Evolutionary conservation across 2,113 vertebrate species (phyloP), one percentile per base, ranked within the genome.

Genomic region (Osmerus eperlanus): DNA sequence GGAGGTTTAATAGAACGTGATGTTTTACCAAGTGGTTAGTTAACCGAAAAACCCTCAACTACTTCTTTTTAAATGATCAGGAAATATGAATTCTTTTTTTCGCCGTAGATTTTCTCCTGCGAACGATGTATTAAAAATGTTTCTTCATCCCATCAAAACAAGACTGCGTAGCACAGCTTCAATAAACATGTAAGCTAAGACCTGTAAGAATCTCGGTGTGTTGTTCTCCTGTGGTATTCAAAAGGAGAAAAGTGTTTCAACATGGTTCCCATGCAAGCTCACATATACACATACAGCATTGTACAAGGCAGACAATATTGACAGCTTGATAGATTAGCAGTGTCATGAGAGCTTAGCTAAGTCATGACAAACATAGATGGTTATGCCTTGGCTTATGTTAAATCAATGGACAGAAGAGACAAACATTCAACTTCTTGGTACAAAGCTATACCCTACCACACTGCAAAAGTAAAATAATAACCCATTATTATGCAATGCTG

Each of bases 1-100:
- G 74, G 5, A 54, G 29, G 75, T 80, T 73, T 86, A 87, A 91
- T 82, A 56, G 64, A 52, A 83, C 28, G 77, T 83, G 89, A 90
- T 71, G 70, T 80, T 81, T 72, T 21, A 86, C 77, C 73, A 75
- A 82, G 76, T 74, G 77, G 75, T 79, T 84, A 25, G 83, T 85
- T 77, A 62, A 81, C 53, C 32, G 28, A 66, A 25, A 69, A 76
- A 68, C 70, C n/a, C 19, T 53, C 71, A 54, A 76, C 65, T 25
- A 68, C 65, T 47, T 67, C 41, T 72, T 73, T 80, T 79, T 67
- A 74, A 60, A 63, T 61, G 51, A 70, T 19, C 77, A 71, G 71
- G 41, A 78, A 76, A 68, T 70, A 15, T 29, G 18, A 18, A 55
- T 14, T 14, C 53, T 25, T 67, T 62, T 65, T 32, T 82, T 58